Percentiles rank a stretch among this genome's conserved stretches.
phyloP scores from a whole-genome alignment of 2,797 vertebrate genomes.

The Zenarchopterus dispar region DNA sequence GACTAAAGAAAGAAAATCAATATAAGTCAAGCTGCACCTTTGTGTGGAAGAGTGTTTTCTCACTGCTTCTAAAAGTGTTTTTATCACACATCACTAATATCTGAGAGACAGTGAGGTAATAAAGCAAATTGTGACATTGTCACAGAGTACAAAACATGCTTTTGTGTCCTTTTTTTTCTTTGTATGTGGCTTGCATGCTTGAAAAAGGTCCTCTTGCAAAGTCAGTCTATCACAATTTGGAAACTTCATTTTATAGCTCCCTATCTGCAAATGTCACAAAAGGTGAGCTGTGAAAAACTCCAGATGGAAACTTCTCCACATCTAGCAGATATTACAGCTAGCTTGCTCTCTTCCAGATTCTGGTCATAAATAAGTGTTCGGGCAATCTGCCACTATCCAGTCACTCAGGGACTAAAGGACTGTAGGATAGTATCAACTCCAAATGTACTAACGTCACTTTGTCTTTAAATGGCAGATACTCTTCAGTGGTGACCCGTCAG shows the following conservation, averaged over 20 bases:
- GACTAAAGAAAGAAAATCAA: slow-evolving; percentile 47
- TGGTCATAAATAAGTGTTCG: not conserved
- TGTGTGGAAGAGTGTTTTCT: slow-evolving; percentile 25
- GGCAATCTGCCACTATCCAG: not conserved
- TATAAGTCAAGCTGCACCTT: slow-evolving; percentile 21
- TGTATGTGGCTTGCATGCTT: not conserved
- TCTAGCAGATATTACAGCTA: not conserved
- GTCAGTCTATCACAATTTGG: no score
- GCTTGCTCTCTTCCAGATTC: not conserved
- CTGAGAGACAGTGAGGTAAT: not conserved
- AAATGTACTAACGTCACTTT: slow-evolving; percentile 5
- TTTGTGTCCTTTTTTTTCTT: not conserved
- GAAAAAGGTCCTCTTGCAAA: not conserved
- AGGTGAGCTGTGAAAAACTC: not conserved
- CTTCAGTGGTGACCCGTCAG: slow-evolving; percentile 69
- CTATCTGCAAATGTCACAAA: no score
- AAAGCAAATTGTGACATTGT: not conserved
- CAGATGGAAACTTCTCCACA: not conserved
- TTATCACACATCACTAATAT: slow-evolving; percentile 4
- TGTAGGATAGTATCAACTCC: not conserved
- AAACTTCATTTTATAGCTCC: no score
- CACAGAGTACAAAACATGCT: not conserved
- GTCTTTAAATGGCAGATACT: slow-evolving; percentile 73
- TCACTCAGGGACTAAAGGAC: not conserved
- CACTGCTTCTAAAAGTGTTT: slow-evolving; percentile 1